Evolutionary conservation across 2,797 vertebrate genomes (phyloP).

Genomic region (Sebastes oblongus): DNA sequence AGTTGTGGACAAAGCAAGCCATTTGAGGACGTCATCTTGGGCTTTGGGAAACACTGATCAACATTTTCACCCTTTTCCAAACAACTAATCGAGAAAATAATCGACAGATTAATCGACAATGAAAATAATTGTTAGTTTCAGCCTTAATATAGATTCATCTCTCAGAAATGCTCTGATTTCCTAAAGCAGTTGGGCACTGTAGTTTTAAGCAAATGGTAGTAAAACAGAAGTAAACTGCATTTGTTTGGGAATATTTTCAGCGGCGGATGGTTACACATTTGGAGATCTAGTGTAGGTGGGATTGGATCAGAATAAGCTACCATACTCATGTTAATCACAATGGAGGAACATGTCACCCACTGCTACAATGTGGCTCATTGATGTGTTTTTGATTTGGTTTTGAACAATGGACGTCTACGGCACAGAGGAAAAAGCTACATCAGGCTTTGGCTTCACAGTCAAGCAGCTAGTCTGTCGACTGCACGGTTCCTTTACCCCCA

Average conservation of each 20-base stretch:
- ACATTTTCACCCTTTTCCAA: too few relatives aligned
- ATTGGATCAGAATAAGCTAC: not conserved
- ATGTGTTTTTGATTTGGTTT: not conserved
- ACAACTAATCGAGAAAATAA: too few relatives aligned
- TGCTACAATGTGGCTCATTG: not conserved
- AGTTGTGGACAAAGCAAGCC: too few relatives aligned
- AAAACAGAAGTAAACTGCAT: not conserved
- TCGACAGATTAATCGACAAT: too few relatives aligned
- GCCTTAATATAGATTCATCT: not conserved
- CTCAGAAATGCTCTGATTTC: not conserved
- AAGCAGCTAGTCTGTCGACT: conserved; percentile 35
- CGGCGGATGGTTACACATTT: not conserved
- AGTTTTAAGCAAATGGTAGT: not conserved
- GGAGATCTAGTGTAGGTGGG: not conserved
- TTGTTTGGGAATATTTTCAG: not conserved
- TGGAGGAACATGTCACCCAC: not conserved
- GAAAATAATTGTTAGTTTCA: too few relatives aligned
- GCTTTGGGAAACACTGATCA: too few relatives aligned
- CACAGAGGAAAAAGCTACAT: not conserved
- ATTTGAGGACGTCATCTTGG: too few relatives aligned
- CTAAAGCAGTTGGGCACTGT: not conserved
- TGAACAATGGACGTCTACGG: not conserved
- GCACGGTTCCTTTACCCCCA: conserved; percentile 51
- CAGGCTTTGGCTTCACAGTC: not conserved
- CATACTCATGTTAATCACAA: not conserved